phyloP scores from a whole-genome alignment of 1,140 invertebrate species.

The Arion vulgaris region DNA sequence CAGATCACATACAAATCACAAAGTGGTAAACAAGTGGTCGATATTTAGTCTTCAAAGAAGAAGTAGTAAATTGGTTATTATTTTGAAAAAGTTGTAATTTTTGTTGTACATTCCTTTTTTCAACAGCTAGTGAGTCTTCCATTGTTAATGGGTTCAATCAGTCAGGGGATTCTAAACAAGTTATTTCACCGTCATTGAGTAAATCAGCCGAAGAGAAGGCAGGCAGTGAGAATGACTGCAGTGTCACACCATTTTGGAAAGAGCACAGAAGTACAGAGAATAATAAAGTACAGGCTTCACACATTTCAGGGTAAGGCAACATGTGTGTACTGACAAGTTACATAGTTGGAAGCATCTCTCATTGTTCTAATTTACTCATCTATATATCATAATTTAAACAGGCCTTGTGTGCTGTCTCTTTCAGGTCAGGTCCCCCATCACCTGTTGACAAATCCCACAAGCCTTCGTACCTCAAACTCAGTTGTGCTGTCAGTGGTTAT shows the following conservation, averaged over 20 bases:
- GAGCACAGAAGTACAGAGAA: conserved; percentile 38
- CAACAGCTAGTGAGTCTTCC: conserved; percentile 55
- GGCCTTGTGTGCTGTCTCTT: background rate
- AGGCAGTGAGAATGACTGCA: conserved; percentile 8
- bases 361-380: background rate
- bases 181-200: conserved; percentile 43
- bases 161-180: conserved; percentile 44
- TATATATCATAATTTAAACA: background rate
- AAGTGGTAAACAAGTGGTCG: no score
- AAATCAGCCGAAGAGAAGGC: conserved; percentile 38
- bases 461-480: conserved; percentile 62
- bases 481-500: conserved; percentile 64
- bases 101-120: background rate
- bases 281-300: conserved; percentile 13
- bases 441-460: conserved; percentile 45
- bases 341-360: background rate
- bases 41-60: no score
- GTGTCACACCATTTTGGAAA: background rate
- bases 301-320: background rate
- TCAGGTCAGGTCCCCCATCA: background rate
- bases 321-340: background rate
- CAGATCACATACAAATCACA: no score
- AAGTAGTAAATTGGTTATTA: no score
- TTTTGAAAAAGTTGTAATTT: no score
- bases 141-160: conserved; percentile 47